phyloP scores from a whole-genome alignment of 2,888 invertebrate species.

The Argyra leucocephala region DNA sequence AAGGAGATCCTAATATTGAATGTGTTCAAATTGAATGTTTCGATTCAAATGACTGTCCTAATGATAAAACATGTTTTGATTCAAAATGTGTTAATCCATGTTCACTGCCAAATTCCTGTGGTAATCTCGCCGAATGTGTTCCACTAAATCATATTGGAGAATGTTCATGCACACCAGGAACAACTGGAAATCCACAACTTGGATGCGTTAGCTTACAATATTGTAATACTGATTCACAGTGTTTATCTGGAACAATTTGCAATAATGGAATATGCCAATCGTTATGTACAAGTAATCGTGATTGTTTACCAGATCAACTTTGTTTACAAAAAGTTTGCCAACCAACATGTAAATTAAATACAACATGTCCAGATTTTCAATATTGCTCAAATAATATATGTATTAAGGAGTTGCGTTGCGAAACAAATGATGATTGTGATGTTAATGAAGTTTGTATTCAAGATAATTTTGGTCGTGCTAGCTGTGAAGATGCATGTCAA shows the following conservation, averaged over 20 bases:
- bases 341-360: conserved; percentile 68
- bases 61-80: conserved; percentile 64
- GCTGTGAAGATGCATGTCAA: conserved; percentile 67
- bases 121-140: conserved; percentile 65
- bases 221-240: conserved; percentile 70
- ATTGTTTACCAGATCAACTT: conserved; percentile 75
- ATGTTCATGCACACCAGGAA: conserved; percentile 75
- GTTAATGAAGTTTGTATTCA: conserved; percentile 62
- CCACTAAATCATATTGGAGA: conserved; percentile 69
- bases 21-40: conserved; percentile 68
- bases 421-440: conserved; percentile 61
- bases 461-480: conserved; percentile 59
- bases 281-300: conserved; percentile 67
- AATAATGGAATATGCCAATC: conserved; percentile 70
- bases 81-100: conserved; percentile 76
- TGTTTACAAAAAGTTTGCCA: conserved; percentile 81
- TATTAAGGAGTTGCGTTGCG: conserved; percentile 69
- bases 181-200: conserved; percentile 74
- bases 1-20: conserved; percentile 63
- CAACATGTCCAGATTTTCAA: conserved; percentile 75
- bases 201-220: conserved; percentile 77
- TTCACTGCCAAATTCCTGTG: conserved; percentile 69
- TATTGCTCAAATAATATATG: conserved; percentile 77
- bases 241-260: conserved; percentile 75
- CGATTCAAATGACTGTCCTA: conserved; percentile 65